Conservation (phyloP, 2,888 invertebrate genomes). For the Watsonalla binaria region DNA sequence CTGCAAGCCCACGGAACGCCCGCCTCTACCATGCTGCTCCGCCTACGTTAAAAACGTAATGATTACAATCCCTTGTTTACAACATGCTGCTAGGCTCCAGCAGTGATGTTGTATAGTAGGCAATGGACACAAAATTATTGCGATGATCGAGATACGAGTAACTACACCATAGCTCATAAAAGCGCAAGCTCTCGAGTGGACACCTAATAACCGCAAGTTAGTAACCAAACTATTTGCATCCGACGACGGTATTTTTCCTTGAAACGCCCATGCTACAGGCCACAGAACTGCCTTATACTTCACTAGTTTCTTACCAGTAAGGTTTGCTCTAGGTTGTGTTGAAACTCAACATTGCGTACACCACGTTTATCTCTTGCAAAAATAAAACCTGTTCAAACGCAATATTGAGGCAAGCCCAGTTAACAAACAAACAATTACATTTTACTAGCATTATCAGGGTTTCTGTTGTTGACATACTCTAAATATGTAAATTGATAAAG, state of each 20-base stretch:
- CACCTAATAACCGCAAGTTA: constrained; percentile 55
- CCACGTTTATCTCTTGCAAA: not conserved
- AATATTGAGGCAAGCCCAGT: too few species aligned
- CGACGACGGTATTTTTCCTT: constrained; percentile 58
- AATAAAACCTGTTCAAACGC: too few species aligned
- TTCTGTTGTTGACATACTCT: not conserved
- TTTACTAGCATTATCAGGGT: not conserved
- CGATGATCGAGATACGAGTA: constrained; percentile 4
- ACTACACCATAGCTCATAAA: constrained; percentile 32
- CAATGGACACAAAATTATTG: constrained; percentile 16
- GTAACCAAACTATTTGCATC: constrained; percentile 62
- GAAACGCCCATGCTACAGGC: constrained; percentile 37
- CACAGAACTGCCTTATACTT: constrained; percentile 33
- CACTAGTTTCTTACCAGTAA: constrained; percentile 38
- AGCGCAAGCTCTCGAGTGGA: constrained; percentile 43
- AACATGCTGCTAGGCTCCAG: not conserved
- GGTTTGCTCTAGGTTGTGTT: constrained; percentile 27
- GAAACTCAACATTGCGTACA: constrained; percentile 14
- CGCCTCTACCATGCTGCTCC: constrained; percentile 38
- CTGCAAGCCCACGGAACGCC: constrained; percentile 66
- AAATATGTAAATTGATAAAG: not conserved
- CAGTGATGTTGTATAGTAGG: constrained; percentile 3
- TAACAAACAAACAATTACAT: too few species aligned
- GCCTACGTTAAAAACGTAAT: constrained; percentile 8
- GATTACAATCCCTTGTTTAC: constrained; percentile 15